phyloP scores from a whole-genome alignment of 30 jellyfish, hydroid and myxozoan species.

The Turritopsis rubra region DNA sequence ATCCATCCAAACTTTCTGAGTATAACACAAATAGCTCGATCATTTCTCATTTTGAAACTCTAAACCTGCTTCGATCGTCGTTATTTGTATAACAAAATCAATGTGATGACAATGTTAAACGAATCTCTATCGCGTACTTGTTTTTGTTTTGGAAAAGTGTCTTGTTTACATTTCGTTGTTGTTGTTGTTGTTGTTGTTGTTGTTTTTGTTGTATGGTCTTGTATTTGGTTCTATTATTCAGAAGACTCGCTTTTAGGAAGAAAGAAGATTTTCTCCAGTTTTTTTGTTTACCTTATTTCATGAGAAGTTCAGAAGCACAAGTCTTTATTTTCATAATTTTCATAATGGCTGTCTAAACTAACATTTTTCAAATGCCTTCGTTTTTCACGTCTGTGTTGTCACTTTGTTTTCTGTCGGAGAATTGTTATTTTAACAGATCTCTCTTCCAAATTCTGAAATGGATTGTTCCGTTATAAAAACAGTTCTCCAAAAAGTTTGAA shows the following conservation, averaged over 20 bases:
- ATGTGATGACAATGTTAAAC: not conserved
- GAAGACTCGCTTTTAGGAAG: too few relatives aligned
- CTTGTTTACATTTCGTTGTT: too few relatives aligned
- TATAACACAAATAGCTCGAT: not conserved
- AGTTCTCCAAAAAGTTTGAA: too few relatives aligned
- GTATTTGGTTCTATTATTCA: too few relatives aligned
- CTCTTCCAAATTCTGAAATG: too few relatives aligned
- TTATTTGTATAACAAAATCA: not conserved
- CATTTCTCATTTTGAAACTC: not conserved
- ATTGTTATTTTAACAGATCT: too few relatives aligned
- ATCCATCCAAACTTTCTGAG: not conserved
- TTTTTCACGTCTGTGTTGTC: not conserved
- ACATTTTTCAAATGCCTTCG: not conserved
- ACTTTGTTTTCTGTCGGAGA: too few relatives aligned
- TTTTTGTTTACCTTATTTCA: not conserved
- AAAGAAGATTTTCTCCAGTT: too few relatives aligned
- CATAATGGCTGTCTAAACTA: not conserved
- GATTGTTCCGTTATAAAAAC: too few relatives aligned
- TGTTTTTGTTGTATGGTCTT: not conserved
- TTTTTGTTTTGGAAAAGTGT: too few relatives aligned
- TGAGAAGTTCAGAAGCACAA: not conserved
- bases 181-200: not conserved
- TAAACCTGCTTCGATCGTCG: not conserved
- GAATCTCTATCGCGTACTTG: not conserved
- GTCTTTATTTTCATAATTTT: not conserved